Base-by-base conservation (phyloP, 2,797 vertebrate genomes). In the Columba guinea region DNA sequence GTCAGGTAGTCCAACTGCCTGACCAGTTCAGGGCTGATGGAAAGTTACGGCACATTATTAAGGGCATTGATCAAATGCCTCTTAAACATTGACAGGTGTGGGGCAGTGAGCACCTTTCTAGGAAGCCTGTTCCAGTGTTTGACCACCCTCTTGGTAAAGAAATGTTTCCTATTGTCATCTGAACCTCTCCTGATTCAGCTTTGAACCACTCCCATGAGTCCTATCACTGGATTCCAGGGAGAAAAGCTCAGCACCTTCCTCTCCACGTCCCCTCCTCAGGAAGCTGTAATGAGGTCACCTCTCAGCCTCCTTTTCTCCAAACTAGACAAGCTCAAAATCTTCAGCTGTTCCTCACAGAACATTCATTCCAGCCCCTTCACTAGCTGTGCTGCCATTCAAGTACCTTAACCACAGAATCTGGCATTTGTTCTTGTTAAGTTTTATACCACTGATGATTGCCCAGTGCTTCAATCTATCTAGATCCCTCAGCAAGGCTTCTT, bases 321-420 rank as follows among this genome's bases (percentile, higher is more conserved):
- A 59, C 13, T 5, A 76, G n/a, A 64, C 14, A 83, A 71, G 3
- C 14, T 4, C 5, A 28, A 65, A 77, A 23, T 14, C 34, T 13
- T 52, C 14, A 69, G 17, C 9, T 2, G 1, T 9, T 86, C 6
- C n/a, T 60, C 16, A 58, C 0, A 39, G 13, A 13, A 35, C 3
- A 35, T 26, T 7, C 23, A 3, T 70, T 63, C 44, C 39, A 68
- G 24, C 18, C 6, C 19, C 37, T 34, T 48, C 7, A 51, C 9
- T 5, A 41, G 15, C 21, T 81, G 68, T 79, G 10, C 7, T 39
- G 23, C 3, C 7, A 48, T 46, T 63, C 48, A 78, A 20, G 4
- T 23, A 84, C 7, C 21, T 62, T 53, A 51, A 62, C 13, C 69
- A 49, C 1, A 65, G 13, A 81, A 55, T n/a, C 10, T 46, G 13